These are phyloP conservation scores for Akabosia matsudoensis DNA, from an alignment of 1,140 invertebrate species.

Conservation along the genomic window DNA sequence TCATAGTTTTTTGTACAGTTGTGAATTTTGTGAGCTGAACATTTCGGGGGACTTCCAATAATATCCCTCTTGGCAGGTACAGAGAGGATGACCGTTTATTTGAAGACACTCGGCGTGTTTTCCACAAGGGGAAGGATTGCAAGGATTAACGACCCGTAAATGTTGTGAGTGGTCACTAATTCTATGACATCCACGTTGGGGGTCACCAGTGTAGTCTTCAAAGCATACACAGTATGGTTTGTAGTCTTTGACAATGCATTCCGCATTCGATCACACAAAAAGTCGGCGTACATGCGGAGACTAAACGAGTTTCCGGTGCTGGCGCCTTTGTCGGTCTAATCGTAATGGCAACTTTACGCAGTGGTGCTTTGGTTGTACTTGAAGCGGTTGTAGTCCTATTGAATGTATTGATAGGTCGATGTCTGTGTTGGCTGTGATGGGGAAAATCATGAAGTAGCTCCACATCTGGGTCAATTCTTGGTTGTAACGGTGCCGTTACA, in stretches of 20 bases:
- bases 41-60: conserved; percentile 67
- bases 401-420: neutral
- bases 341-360: neutral
- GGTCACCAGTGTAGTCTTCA: conserved; percentile 68
- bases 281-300: conserved; percentile 8
- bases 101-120: neutral
- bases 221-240: conserved; percentile 69
- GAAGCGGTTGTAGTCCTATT: neutral
- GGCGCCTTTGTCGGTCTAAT: neutral
- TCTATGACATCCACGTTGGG: conserved; percentile 59
- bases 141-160: neutral
- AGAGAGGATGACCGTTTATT: conserved; percentile 48
- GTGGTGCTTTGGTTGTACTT: neutral
- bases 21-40: conserved; percentile 49
- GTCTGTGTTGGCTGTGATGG: neutral
- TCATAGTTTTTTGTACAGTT: conserved; percentile 21
- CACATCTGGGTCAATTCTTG: neutral
- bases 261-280: conserved; percentile 70
- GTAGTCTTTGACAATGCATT: conserved; percentile 70
- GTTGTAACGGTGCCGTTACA: neutral
- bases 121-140: conserved; percentile 2
- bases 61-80: conserved; percentile 61
- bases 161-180: conserved; percentile 16
- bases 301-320: neutral
- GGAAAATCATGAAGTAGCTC: neutral